Evolutionary conservation across 2,113 vertebrate genomes (phyloP), one percentile per base, ranked within the genome.

Genomic region (Pomatorhinus ruficollis): DNA sequence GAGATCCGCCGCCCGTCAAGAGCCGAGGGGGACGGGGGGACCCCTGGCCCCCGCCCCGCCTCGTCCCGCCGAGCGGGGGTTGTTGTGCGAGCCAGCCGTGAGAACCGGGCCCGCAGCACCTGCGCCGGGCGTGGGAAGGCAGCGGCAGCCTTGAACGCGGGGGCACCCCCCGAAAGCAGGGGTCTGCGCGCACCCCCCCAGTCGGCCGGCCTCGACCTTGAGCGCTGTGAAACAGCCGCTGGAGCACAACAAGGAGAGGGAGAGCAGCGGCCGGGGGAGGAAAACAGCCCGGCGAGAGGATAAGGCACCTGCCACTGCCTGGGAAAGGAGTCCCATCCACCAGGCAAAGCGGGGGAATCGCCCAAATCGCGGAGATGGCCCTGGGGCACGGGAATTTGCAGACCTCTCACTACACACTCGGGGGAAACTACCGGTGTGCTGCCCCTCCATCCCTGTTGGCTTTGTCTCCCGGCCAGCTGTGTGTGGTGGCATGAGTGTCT

Each of bases 291-390:
- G 0, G 47, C 30, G 0, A 47, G n/a, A 56, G 79, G 96, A 95
- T 94, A 94, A 96, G 90, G 45, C 95, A 93, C 90, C 90, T 93
- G 96, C 53, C 1, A 14, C 61, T 4, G 81, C 70, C 79, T 94
- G 90, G 83, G 95, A 93, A 92, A 72, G 35, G 39, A 87, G 42
- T 27, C 25, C 27, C 3, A 13, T 49, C 35, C 49, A 2, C 31
- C 11, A 2, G 33, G 59, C 22, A 14, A 21, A 72, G 77, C 23
- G 33, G 1, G 13, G 33, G 9, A 50, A 66, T 28, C 10, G 5
- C n/a, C 22, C 37, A 20, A 22, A 23, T 33, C 25, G 2, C 45
- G 16, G 30, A 76, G 44, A 11, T 69, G 53, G 31, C 24, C 39
- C 18, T 6, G 10, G 9, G 12, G 7, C 20, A 19, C 4, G 6